Evolutionary conservation across 1,140 invertebrate genomes (phyloP).

Genomic region (Panagrolaimus sp.): DNA sequence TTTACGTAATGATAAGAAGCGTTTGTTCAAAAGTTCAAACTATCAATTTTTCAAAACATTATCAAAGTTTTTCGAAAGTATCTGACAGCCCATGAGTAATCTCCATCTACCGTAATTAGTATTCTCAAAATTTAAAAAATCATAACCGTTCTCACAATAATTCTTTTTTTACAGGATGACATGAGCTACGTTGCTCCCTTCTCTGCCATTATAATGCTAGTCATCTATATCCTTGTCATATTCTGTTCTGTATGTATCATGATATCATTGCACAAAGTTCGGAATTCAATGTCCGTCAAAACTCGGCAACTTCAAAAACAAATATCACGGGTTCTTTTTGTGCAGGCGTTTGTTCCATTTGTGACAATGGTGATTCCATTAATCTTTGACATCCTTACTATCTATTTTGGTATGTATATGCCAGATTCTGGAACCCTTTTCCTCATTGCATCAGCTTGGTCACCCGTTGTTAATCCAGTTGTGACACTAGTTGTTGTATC

Average conservation of each 20-base stretch:
- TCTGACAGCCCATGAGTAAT: too few relatives aligned
- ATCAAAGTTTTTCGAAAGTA: too few relatives aligned
- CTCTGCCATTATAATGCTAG: neutral
- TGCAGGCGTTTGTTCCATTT: neutral
- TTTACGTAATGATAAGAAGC: too few relatives aligned
- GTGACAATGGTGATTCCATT: neutral
- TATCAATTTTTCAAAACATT: too few relatives aligned
- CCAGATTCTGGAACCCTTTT: neutral
- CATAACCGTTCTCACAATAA: too few relatives aligned
- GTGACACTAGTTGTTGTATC: neutral
- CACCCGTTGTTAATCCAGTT: neutral
- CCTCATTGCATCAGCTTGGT: neutral
- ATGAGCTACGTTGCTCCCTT: neutral
- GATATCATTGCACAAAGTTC: neutral
- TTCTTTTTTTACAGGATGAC: neutral
- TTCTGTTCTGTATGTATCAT: neutral
- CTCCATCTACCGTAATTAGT: too few relatives aligned
- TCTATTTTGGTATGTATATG: constrained; percentile 1
- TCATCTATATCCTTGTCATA: neutral
- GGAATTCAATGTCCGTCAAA: neutral
- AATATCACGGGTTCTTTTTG: neutral
- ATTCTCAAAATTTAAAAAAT: too few relatives aligned
- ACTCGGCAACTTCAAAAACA: neutral
- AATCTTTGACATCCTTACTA: neutral
- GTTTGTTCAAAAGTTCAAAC: too few relatives aligned